A percentile compares a stretch with the other conserved stretches of the same genome.
Evolutionary conservation across 2,797 vertebrate genomes (phyloP).

Genomic region (Periparus ater): DNA sequence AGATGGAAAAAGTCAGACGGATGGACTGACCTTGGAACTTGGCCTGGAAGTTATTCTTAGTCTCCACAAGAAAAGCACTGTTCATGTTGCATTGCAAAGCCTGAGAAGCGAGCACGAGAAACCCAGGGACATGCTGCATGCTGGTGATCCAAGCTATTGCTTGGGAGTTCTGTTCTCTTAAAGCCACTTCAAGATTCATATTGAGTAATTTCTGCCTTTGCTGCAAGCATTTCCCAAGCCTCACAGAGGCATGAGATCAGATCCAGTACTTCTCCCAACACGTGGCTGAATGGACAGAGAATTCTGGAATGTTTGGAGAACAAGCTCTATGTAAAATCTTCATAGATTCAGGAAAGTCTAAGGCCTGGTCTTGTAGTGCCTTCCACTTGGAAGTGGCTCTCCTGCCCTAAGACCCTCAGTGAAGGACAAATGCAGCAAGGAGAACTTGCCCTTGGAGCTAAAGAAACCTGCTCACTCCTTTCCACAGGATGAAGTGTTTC

Average conservation of each 20-base stretch:
- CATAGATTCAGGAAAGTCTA: background rate
- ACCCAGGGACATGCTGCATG: background rate
- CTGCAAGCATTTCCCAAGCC: background rate
- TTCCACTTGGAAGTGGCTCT: background rate
- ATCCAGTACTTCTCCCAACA: background rate
- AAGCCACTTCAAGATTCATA: background rate
- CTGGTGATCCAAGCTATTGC: background rate
- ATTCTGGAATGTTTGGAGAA: background rate
- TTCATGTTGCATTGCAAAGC: background rate
- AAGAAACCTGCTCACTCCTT: background rate
- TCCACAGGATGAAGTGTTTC: background rate
- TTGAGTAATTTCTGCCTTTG: background rate
- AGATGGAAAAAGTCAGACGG: background rate
- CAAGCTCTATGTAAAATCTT: background rate
- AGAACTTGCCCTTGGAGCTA: background rate
- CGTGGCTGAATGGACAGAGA: accelerated
- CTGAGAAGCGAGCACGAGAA: background rate
- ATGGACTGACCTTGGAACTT: slow-evolving; percentile 27
- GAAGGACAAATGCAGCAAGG: background rate
- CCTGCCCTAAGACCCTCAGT: background rate
- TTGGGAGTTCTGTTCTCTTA: background rate
- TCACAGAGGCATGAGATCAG: background rate
- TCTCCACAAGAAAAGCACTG: background rate
- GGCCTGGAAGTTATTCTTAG: background rate
- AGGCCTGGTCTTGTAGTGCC: background rate